Evolutionary conservation across 2,113 vertebrate species (phyloP).

Genomic region (Chascanopsetta lugubris): DNA sequence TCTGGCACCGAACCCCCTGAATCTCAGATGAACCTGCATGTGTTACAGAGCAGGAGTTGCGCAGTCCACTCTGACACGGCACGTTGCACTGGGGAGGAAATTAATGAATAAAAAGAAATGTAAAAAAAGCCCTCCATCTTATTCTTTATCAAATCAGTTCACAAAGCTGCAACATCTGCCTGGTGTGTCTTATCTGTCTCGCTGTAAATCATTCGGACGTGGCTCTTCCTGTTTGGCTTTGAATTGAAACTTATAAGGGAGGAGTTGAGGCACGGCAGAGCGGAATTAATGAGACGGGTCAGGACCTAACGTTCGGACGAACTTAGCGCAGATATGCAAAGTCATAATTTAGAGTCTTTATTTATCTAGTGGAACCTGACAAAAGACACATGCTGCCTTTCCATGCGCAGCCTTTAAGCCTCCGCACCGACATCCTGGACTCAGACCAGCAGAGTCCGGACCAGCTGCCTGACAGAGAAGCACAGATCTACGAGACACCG

Average conservation of each 20-base stretch:
- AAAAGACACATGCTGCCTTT: constrained; percentile 41
- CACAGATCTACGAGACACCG: neutral
- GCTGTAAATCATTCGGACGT: constrained; percentile 61
- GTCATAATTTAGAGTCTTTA: constrained; percentile 56
- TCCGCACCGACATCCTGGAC: neutral
- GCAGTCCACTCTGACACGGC: constrained; percentile 28
- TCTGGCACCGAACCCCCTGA: constrained; percentile 23
- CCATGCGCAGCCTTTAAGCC: constrained; percentile 23
- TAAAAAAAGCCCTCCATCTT: constrained; percentile 24
- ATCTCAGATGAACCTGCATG: constrained; percentile 12
- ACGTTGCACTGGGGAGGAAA: constrained; percentile 26
- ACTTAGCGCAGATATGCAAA: constrained; percentile 44
- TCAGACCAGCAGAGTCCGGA: neutral
- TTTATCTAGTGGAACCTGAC: constrained; percentile 45
- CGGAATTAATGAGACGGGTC: constrained; percentile 48
- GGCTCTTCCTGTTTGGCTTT: constrained; percentile 69
- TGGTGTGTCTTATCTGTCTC: constrained; percentile 42
- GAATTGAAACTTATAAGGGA: constrained; percentile 39
- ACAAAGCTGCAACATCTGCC: constrained; percentile 33
- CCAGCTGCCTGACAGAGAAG: neutral
- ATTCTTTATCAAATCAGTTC: constrained; percentile 43
- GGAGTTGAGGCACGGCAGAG: constrained; percentile 21
- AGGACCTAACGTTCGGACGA: constrained; percentile 26
- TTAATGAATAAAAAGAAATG: constrained; percentile 31
- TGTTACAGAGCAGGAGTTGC: constrained; percentile 2